These are phyloP conservation scores for Lates calcarifer DNA, from an alignment of 2,113 vertebrate genomes.

Conservation along the genomic window DNA sequence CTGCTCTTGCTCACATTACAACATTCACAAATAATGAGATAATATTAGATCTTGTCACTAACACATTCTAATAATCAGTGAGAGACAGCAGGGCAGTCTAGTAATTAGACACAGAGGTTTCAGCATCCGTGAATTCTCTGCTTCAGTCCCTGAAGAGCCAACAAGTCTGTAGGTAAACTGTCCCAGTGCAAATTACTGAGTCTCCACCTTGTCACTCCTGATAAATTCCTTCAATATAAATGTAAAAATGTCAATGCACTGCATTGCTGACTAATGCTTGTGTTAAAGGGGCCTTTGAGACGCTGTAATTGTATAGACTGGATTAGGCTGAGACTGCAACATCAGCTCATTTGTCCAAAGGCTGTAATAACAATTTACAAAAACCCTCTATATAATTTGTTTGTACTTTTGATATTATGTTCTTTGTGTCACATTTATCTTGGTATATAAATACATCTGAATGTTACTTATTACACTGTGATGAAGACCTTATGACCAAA, in stretches of 20 bases:
- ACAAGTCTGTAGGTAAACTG: background rate
- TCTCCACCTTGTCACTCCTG: constrained; percentile 11
- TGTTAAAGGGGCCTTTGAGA: constrained; percentile 18
- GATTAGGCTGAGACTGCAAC: constrained; percentile 23
- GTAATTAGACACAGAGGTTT: constrained; percentile 1
- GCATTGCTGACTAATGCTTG: constrained; percentile 43
- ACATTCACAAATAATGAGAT: background rate
- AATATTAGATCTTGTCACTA: background rate
- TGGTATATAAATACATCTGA: background rate
- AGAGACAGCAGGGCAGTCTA: background rate
- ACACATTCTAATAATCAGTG: background rate
- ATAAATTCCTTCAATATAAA: constrained; percentile 39
- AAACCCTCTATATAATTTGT: background rate
- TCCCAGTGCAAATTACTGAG: background rate
- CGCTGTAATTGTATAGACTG: constrained; percentile 28
- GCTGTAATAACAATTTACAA: constrained; percentile 6
- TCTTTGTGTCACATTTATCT: background rate
- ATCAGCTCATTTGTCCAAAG: constrained; percentile 30
- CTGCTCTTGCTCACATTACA: constrained; percentile 6
- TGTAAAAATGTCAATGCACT: constrained; percentile 42
- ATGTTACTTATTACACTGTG: too few species aligned
- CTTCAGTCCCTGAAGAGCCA: background rate
- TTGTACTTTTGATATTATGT: background rate
- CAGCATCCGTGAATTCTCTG: background rate
- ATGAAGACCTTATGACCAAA: background rate